phyloP scores from a whole-genome alignment of 2,888 invertebrate genomes.

The Rhodophaea formosa region DNA sequence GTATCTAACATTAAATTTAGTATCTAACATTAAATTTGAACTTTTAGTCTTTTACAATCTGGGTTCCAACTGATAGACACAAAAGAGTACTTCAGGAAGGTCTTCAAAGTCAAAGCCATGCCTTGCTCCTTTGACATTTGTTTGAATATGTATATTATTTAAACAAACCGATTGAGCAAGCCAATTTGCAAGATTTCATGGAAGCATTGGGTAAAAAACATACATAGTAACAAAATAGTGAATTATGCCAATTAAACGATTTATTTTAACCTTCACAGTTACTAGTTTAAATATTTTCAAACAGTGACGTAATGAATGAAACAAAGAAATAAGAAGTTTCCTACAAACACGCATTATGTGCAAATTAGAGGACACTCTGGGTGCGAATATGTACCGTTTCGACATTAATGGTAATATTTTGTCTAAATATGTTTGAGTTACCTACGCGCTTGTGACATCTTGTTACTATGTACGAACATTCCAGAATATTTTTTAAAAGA shows the following conservation, averaged over 20 bases:
- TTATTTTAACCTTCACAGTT: not conserved
- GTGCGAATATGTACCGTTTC: not conserved
- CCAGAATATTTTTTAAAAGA: too few species aligned
- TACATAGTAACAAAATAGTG: too few species aligned
- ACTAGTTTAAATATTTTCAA: not conserved
- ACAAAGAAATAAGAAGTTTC: slow-evolving; percentile 7
- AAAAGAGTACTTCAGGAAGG: not conserved
- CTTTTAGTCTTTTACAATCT: too few species aligned
- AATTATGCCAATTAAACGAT: too few species aligned
- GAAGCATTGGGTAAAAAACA: too few species aligned
- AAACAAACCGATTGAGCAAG: not conserved
- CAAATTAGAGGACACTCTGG: slow-evolving; percentile 9
- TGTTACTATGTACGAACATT: too few species aligned
- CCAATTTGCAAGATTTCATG: not conserved
- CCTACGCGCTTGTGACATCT: too few species aligned
- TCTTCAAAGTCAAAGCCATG: not conserved
- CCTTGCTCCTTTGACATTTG: not conserved
- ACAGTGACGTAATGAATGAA: not conserved
- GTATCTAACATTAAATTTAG: too few species aligned
- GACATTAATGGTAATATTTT: slow-evolving; percentile 19
- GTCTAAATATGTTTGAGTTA: not conserved
- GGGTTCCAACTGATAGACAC: too few species aligned
- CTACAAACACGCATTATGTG: slow-evolving; percentile 14
- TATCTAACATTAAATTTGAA: too few species aligned
- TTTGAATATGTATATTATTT: not conserved